Evolutionary conservation across 2,797 vertebrate species (phyloP), one percentile per base, ranked within the genome.

Genomic region (Bradypus variegatus): DNA sequence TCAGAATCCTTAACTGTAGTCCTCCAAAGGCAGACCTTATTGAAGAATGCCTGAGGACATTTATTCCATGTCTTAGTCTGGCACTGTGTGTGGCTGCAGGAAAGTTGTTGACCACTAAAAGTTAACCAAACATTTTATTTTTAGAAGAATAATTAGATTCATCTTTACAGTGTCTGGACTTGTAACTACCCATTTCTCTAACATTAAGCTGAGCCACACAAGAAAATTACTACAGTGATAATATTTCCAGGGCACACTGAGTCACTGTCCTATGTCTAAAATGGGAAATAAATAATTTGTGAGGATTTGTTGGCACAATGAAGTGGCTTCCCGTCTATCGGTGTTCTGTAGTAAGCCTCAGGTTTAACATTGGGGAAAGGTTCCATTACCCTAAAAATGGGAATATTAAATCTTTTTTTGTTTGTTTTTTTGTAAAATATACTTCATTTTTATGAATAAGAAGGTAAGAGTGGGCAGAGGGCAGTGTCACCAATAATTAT

Each of bases 161-260:
- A 76, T 96, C 4, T 76, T 97, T 96, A 94, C 0, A 95, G 94
- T 38, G 94, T 96, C 97, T 97, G 94, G 94, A 95, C 90, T 93
- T 85, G 25, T 94, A 97, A 97, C 96, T 96, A 97, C 78, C 96
- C 96, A 94, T 97, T 97, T 97, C 96, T 96, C 93, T 45, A 64
- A 96, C 96, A 96, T 97, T 96, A 97, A 94, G 89, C 94, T 92
- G 94, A 97, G 96, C 96, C 96, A 92, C 97, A 97, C 72, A 75
- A 97, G 96, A 97, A 97, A 97, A 97, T 96, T 96, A 96, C 96
- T 95, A 95, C 91, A 96, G 96, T 86, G 95, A 97, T 97, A 97
- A 94, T 95, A 96, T 97, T 98, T 97, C 97, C 96, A 98, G 97
- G 96, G 95, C 96, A 97, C 60, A 96, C 69, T 97, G 97, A 98